phyloP scores from a whole-genome alignment of 2,113 vertebrate genomes.

The Mesitornis unicolor region DNA sequence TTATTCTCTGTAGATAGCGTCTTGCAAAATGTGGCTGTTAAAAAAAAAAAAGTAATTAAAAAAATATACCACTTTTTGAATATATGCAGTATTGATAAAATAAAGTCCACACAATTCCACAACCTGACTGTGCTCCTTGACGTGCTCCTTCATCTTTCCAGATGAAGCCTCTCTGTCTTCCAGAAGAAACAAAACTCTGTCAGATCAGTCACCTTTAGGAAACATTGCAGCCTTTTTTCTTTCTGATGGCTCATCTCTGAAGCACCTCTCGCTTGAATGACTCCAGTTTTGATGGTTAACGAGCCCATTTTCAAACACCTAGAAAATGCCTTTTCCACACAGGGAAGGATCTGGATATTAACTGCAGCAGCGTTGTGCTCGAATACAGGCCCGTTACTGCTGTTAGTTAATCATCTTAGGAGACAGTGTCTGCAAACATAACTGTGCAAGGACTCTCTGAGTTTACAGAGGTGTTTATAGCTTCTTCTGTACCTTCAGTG shows the following conservation, averaged over 20 bases:
- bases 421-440: neutral
- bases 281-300: conserved; percentile 43
- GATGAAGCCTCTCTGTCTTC: neutral
- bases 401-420: neutral
- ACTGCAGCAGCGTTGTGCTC: neutral
- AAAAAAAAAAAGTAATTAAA: neutral
- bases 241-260: neutral
- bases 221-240: neutral
- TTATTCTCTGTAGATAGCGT: neutral
- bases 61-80: neutral
- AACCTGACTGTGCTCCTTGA: neutral
- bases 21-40: neutral
- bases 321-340: neutral
- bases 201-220: conserved; percentile 7
- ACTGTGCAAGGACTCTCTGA: neutral
- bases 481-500: neutral
- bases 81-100: neutral
- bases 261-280: neutral
- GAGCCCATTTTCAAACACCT: neutral
- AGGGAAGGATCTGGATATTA: neutral
- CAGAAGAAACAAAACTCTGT: neutral
- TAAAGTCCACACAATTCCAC: neutral
- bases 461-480: neutral
- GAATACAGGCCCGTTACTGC: neutral
- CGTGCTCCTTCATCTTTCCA: no score